Evolutionary conservation across 2,888 invertebrate species (phyloP), one percentile per base, ranked within the genome.

Genomic region (Agrochola macilenta): DNA sequence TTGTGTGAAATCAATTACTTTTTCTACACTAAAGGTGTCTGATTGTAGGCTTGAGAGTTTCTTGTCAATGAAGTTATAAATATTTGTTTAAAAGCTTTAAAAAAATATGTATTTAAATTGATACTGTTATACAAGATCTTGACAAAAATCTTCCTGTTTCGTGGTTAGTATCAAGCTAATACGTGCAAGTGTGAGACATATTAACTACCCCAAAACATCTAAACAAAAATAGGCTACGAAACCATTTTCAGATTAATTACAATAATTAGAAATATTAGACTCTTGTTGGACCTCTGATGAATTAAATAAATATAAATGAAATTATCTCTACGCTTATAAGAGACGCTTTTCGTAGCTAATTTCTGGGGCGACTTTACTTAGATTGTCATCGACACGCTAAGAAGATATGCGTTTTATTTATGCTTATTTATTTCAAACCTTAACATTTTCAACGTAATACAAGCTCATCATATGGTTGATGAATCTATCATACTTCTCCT

Each of bases 1-100:
- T 39, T 17, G 49, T 64, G 39, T 39, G 30, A 82, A 63, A 2
- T 63, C 17, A 30, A 46, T 39, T 49, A 63, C 26, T 63, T 54
- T 49, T 23, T 35, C n/a, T 69, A n/a, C 35, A 12, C 35, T 20
- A 69, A 39, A n/a, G 35, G 17, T n/a, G 54, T 69, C 2, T 7
- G 4, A 35, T 69, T 57, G n/a, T 12, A 20, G 35, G 17, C n/a
- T 54, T 35, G 35, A 54, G n/a, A 69, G n/a, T n/a, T 52, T 23
- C 69, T 35, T 35, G 57, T n/a, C n/a, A 35, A 12, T 35, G 23
- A n/a, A 17, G 0, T 35, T 35, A n/a, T n/a, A 20, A 35, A 54
- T 35, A 69, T 69, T 54, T 54, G 17, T n/a, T 54, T 35, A 30
- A 17, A 23, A 23, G 14, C 52, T 23, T 68, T 30, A 30, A 23